Evolutionary conservation across 1,140 invertebrate species (phyloP).

Genomic region (Trichonephila inaurata): DNA sequence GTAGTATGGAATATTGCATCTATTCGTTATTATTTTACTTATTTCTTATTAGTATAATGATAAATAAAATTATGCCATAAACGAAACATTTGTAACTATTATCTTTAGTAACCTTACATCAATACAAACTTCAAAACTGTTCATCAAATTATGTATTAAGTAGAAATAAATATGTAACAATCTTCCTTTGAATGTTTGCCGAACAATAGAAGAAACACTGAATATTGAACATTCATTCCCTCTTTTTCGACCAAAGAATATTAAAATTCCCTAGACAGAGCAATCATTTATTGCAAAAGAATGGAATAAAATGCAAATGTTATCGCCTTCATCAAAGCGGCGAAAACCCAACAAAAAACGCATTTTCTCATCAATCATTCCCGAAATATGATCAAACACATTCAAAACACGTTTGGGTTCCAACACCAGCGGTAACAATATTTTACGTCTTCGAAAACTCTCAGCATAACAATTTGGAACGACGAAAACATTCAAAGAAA

Average conservation of each 20-base stretch:
- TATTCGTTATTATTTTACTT: too few species aligned
- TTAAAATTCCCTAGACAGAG: neutral
- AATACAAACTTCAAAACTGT: too few species aligned
- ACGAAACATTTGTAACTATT: too few species aligned
- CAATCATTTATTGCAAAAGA: neutral
- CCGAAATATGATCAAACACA: neutral
- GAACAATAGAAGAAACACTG: too few species aligned
- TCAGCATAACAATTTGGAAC: neutral
- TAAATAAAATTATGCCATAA: too few species aligned
- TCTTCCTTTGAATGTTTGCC: too few species aligned
- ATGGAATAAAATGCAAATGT: neutral
- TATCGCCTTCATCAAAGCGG: neutral
- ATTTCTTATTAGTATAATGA: too few species aligned
- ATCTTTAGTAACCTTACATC: too few species aligned
- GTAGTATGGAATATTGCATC: too few species aligned
- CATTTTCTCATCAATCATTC: neutral
- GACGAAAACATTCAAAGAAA: slow-evolving; percentile 8
- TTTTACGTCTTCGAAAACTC: neutral
- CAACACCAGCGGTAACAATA: neutral
- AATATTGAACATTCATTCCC: neutral
- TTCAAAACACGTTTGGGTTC: neutral
- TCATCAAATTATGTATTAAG: too few species aligned
- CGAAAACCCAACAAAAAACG: neutral
- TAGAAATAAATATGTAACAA: too few species aligned
- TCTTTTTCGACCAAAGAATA: neutral